Evolutionary conservation across 2,797 vertebrate genomes (phyloP).

Genomic region (Phrynocephalus guinanensis): DNA sequence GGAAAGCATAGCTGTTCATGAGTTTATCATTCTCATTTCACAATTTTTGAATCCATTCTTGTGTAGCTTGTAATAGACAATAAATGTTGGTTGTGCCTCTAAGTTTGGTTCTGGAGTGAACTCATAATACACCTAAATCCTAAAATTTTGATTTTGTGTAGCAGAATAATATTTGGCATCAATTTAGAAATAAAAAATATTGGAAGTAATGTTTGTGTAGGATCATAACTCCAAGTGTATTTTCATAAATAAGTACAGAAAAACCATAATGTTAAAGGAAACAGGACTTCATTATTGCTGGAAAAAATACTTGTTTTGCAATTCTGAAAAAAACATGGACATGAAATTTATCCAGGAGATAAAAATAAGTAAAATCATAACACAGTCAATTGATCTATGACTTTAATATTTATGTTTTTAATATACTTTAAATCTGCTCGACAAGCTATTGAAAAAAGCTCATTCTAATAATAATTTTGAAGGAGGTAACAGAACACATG

Average conservation of each 20-base stretch:
- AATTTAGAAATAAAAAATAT: conserved; percentile 49
- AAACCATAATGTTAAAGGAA: conserved; percentile 47
- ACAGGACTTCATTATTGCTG: conserved; percentile 36
- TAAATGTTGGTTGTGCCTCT: not conserved
- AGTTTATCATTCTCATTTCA: conserved; percentile 8
- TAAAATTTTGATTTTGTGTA: not conserved
- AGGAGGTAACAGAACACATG: conserved; percentile 57
- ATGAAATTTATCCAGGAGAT: conserved; percentile 29
- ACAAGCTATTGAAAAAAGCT: conserved; percentile 49
- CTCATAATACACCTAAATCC: conserved; percentile 3
- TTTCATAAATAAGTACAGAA: conserved; percentile 43
- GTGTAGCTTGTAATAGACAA: conserved; percentile 15
- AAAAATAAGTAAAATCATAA: conserved; percentile 37
- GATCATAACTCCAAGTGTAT: conserved; percentile 26
- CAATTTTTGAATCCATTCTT: conserved; percentile 24
- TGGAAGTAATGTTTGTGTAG: conserved; percentile 18
- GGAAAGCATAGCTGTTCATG: conserved; percentile 6
- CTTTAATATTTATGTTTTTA: conserved; percentile 30
- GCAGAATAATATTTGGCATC: conserved; percentile 30
- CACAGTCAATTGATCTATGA: conserved; percentile 40
- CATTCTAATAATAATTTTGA: conserved; percentile 38
- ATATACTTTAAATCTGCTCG: conserved; percentile 29
- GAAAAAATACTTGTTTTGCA: conserved; percentile 46
- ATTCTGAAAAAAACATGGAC: conserved; percentile 43
- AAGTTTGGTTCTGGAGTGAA: not conserved